phyloP scores from a whole-genome alignment of 2,113 vertebrate species.

The Vulpes lagopus region DNA sequence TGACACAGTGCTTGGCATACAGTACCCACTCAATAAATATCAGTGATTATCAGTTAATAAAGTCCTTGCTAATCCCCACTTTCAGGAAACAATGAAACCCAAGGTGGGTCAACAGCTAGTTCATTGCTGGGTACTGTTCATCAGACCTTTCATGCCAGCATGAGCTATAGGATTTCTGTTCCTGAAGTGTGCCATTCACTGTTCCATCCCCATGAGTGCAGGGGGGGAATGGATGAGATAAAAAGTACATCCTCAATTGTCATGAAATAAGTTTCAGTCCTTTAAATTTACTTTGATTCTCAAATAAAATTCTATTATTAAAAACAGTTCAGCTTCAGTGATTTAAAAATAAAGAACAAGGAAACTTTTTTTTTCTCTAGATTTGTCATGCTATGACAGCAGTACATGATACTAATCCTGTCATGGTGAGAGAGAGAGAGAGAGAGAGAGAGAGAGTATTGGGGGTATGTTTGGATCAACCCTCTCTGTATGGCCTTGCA shows the following conservation, averaged over 20 bases:
- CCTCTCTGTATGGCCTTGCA: not conserved
- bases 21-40: not conserved
- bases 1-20: not conserved
- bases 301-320: conserved; percentile 25
- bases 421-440: not conserved
- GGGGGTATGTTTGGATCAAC: not conserved
- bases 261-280: not conserved
- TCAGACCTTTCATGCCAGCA: not conserved
- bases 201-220: not conserved
- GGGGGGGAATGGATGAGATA: not conserved
- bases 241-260: not conserved
- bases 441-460: not conserved
- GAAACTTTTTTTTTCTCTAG: not conserved
- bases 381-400: not conserved
- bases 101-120: not conserved
- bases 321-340: not conserved
- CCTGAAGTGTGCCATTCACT: not conserved
- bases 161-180: not conserved
- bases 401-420: not conserved
- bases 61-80: not conserved
- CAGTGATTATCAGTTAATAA: conserved; percentile 6
- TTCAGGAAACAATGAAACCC: not conserved
- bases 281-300: not conserved
- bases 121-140: not conserved
- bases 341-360: not conserved